Conservation (phyloP, 2,888 invertebrate species). For the Hydroisotoma schaefferi region DNA sequence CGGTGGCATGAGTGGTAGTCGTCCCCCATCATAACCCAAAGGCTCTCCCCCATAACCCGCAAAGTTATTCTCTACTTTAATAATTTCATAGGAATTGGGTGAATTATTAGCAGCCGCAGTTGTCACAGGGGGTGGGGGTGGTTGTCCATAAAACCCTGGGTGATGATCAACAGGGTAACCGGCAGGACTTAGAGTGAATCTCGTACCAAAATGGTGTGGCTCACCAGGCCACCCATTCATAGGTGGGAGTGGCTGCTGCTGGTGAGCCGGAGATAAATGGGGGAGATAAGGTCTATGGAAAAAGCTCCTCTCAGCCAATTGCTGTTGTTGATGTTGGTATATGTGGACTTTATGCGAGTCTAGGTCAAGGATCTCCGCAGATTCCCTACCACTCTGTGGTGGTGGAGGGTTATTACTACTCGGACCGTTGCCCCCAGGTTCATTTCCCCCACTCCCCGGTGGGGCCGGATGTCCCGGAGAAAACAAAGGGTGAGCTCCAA, state of each 20-base stretch:
- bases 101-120: not conserved
- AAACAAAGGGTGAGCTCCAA: slow-evolving; percentile 5
- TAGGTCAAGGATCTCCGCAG: slow-evolving; percentile 77
- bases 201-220: slow-evolving; percentile 5
- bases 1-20: slow-evolving; percentile 1
- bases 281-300: slow-evolving; percentile 46
- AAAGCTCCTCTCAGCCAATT: slow-evolving; percentile 28
- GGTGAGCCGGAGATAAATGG: slow-evolving; percentile 21
- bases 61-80: not conserved
- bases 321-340: slow-evolving; percentile 55
- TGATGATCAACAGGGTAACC: slow-evolving; percentile 31
- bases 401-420: slow-evolving; percentile 49
- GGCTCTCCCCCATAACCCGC: not conserved
- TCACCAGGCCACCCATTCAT: slow-evolving; percentile 40
- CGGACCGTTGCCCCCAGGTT: slow-evolving; percentile 17
- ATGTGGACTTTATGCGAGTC: slow-evolving; percentile 83
- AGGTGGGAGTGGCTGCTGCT: slow-evolving; percentile 33
- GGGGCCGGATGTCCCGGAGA: slow-evolving; percentile 39
- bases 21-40: too few species aligned
- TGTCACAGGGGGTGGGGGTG: slow-evolving; percentile 23
- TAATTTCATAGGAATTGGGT: not conserved
- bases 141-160: slow-evolving; percentile 28
- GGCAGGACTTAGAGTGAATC: slow-evolving; percentile 15
- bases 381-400: slow-evolving; percentile 55
- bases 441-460: slow-evolving; percentile 48